Conservation (phyloP, 2,113 vertebrate genomes). For the Nothocercus nigrocapillus region DNA sequence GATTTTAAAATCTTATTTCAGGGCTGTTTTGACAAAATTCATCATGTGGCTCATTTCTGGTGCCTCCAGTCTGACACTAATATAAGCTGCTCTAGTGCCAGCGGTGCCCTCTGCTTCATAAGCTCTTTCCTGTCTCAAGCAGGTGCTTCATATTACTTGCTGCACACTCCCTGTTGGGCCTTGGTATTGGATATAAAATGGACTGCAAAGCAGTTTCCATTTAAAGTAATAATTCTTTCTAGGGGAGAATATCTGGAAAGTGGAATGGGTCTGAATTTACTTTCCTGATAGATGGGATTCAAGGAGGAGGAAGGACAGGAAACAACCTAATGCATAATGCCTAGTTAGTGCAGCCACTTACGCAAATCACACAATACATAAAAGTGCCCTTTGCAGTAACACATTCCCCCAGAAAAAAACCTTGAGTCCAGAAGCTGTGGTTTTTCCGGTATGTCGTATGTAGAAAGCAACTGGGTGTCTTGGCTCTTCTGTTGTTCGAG, state of each 20-base stretch:
- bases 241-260: background rate
- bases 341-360: background rate
- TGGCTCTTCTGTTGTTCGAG: background rate
- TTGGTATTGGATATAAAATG: background rate
- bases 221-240: background rate
- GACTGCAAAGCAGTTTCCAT: background rate
- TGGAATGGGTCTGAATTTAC: background rate
- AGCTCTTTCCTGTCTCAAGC: background rate
- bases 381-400: background rate
- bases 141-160: background rate
- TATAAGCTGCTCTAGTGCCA: background rate
- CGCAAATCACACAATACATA: background rate
- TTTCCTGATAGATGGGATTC: background rate
- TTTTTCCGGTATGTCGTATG: fast-evolving
- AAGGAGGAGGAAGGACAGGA: background rate
- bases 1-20: background rate
- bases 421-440: background rate
- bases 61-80: background rate
- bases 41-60: background rate
- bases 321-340: fast-evolving
- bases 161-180: background rate
- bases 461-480: background rate
- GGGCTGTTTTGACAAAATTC: background rate
- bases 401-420: background rate
- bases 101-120: background rate